Evolutionary conservation across 2,797 vertebrate genomes (phyloP).

Genomic region (Aldrovandia affinis): DNA sequence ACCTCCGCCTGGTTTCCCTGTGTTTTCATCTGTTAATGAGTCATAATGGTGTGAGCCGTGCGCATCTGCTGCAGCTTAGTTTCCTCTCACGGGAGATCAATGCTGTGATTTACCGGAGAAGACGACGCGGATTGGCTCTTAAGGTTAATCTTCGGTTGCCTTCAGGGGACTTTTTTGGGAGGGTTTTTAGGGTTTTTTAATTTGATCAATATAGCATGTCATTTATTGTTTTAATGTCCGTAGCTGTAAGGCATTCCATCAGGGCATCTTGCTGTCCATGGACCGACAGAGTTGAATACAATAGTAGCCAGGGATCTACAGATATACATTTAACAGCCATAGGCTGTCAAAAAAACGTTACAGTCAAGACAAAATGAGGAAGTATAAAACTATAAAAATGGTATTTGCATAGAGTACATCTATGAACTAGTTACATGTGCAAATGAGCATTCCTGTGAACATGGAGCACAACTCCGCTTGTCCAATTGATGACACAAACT

Average conservation of each 20-base stretch:
- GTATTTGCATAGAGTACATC: constrained; percentile 22
- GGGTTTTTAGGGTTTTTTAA: background rate
- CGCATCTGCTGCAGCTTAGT: background rate
- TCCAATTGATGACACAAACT: no score
- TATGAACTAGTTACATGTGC: background rate
- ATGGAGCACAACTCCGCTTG: no score
- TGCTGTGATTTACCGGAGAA: background rate
- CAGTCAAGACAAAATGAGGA: background rate
- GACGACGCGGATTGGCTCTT: background rate
- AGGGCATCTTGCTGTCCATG: background rate
- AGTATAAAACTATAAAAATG: background rate
- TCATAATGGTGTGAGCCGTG: background rate
- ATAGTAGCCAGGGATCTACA: background rate
- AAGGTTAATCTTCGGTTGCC: background rate
- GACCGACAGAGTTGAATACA: background rate
- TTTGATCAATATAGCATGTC: background rate
- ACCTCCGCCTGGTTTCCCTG: background rate
- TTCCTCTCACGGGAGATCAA: constrained; percentile 5
- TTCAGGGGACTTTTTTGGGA: background rate
- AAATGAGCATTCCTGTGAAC: background rate
- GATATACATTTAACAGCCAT: background rate
- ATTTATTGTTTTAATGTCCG: background rate
- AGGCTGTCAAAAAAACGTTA: background rate
- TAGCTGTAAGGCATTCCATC: background rate
- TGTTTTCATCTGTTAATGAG: background rate